Conservation (phyloP, 2,113 vertebrate genomes). For the Onychostruthus taczanowskii region DNA sequence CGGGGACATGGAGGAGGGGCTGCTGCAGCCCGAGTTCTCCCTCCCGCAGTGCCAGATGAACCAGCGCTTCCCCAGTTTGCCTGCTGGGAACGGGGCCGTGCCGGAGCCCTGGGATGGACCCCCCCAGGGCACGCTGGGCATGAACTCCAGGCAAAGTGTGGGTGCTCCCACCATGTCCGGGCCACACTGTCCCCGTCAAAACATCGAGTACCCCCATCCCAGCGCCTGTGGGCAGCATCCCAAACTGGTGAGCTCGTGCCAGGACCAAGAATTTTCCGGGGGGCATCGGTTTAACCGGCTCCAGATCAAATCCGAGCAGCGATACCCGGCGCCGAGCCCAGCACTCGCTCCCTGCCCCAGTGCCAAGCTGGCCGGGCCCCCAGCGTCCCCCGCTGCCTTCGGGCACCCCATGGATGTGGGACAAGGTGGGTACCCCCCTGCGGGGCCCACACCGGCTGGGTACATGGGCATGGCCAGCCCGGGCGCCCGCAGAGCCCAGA, state of each 20-base stretch:
- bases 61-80: constrained; percentile 69
- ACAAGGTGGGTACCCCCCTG: constrained; percentile 64
- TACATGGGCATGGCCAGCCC: constrained; percentile 61
- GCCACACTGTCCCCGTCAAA: constrained; percentile 57
- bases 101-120: constrained; percentile 70
- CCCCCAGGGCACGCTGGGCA: neutral
- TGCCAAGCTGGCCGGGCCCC: constrained; percentile 49
- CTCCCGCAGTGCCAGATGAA: constrained; percentile 83
- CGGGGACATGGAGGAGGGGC: constrained; percentile 60
- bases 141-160: neutral
- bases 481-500: constrained; percentile 67
- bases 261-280: constrained; percentile 34
- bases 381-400: constrained; percentile 49
- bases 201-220: constrained; percentile 66
- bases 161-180: neutral
- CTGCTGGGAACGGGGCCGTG: neutral
- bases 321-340: constrained; percentile 75
- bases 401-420: constrained; percentile 45
- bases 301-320: constrained; percentile 90
- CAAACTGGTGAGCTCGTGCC: neutral
- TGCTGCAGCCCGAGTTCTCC: constrained; percentile 78
- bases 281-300: constrained; percentile 56
- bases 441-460: constrained; percentile 48
- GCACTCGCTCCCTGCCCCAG: constrained; percentile 80
- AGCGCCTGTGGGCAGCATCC: neutral